These are phyloP conservation scores for Julus scanicus DNA, from an alignment of 2,888 invertebrate species.

Conservation along the genomic window DNA sequence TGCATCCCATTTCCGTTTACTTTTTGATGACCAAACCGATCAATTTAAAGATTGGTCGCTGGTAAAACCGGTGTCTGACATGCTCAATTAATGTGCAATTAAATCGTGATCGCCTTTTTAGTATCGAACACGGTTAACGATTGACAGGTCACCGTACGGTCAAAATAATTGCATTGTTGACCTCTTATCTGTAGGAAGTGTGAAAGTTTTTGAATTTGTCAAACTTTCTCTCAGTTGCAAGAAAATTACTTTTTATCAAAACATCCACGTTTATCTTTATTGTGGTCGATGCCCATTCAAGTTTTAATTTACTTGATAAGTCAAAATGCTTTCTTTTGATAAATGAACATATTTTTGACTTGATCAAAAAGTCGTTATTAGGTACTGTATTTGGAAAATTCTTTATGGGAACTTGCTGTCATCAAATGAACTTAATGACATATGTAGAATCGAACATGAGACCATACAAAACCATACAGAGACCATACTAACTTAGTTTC, in stretches of 20 bases:
- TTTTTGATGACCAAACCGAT: not conserved
- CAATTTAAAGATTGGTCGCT: not conserved
- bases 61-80: not conserved
- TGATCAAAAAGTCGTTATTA: too few relatives aligned
- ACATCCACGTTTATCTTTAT: too few relatives aligned
- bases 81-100: not conserved
- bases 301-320: too few relatives aligned
- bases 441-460: too few relatives aligned
- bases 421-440: too few relatives aligned
- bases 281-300: too few relatives aligned
- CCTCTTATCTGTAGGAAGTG: not conserved
- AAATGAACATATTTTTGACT: too few relatives aligned
- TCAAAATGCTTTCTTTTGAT: too few relatives aligned
- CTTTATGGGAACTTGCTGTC: too few relatives aligned
- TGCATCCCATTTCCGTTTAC: not conserved
- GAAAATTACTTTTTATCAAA: not conserved
- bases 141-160: not conserved
- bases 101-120: not conserved
- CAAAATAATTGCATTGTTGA: not conserved
- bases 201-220: not conserved
- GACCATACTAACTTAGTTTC: too few relatives aligned
- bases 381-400: too few relatives aligned
- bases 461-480: too few relatives aligned
- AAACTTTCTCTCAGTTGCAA: not conserved
- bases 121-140: not conserved